Evolutionary conservation across 2,888 invertebrate genomes (phyloP), one percentile per base, ranked within the genome.

Genomic region (Elysia crispata): DNA sequence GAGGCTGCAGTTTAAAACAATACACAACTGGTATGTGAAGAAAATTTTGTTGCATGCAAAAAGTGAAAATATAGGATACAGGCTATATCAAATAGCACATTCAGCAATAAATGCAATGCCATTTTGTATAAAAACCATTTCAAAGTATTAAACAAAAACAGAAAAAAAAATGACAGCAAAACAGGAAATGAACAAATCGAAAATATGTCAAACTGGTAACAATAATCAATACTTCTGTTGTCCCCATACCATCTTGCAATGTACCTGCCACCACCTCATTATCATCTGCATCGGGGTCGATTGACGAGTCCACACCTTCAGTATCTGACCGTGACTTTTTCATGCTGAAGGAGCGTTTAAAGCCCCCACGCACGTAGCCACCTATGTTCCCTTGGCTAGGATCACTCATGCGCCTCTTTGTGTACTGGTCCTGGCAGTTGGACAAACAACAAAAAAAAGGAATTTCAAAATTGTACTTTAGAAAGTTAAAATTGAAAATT

Each of bases 231-330:
- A 57, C 3, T 31, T 33, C 74, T 62, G 62, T 64, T 62, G 18
- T 79, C 49, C 62, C 76, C 85, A 76, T 94, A 97, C 97, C 97
- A 93, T 97, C 97, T 92, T 97, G 94, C 84, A 98, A 94, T 93
- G 97, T 97, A 13, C 97, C 97, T 49, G 97, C 98, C 93, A 98
- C 97, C 85, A 98, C 97, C 93, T 98, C 98, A 41, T 41, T 41
- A 41, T 41, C 41, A 62, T 95, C 96, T 76, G 96, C 94, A 66
- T 96, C 97, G 91, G 95, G 95, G 83, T 95, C 95, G 91, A 97
- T 94, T 95, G 95, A 76, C n/a, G 80, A 80, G 93, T 98, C 97
- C 70, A 98, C 94, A 0, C 97, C 97, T 92, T 97, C 97, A 91
- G 96, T 96, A 93, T 98, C 98, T 49, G 97, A 98, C 85, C 97